phyloP scores from a whole-genome alignment of 2,888 invertebrate genomes.

The Reticulitermes lucifugus region DNA sequence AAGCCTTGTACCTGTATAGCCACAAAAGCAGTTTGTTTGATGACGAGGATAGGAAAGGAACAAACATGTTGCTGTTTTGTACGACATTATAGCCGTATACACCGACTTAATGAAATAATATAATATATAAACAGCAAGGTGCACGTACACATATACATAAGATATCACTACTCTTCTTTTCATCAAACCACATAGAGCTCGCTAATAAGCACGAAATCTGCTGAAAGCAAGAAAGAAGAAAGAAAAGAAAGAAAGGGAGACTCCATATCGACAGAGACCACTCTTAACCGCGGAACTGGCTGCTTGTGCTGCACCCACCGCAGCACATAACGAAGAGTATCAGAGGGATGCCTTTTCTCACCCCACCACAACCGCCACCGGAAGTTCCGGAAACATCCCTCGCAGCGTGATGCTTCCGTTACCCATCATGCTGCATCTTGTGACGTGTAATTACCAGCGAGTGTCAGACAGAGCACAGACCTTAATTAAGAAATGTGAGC shows the following conservation, averaged over 20 bases:
- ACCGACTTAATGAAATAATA: too few relatives aligned
- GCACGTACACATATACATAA: too few relatives aligned
- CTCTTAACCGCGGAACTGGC: not conserved
- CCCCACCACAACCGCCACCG: slow-evolving; percentile 9
- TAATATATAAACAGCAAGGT: too few relatives aligned
- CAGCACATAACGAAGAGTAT: not conserved
- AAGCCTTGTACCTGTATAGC: too few relatives aligned
- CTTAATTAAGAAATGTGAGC: not conserved
- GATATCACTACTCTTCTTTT: too few relatives aligned
- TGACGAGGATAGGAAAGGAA: too few relatives aligned
- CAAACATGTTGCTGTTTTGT: not conserved
- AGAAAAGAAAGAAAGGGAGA: not conserved
- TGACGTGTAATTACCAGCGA: slow-evolving; percentile 10
- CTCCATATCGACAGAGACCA: slow-evolving; percentile 1
- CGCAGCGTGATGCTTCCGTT: slow-evolving; percentile 27
- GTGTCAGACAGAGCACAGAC: not conserved
- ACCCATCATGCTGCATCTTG: slow-evolving; percentile 17
- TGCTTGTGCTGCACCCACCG: not conserved
- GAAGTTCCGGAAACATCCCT: slow-evolving; percentile 35
- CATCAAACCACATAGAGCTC: too few relatives aligned
- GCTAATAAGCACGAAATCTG: too few relatives aligned
- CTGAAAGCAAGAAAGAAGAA: too few relatives aligned
- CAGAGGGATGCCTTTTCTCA: not conserved
- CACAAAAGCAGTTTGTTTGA: too few relatives aligned
- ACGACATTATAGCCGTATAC: not conserved